Evolutionary conservation across 2,888 invertebrate species (phyloP).

Genomic region (Rhamnusium bicolor): DNA sequence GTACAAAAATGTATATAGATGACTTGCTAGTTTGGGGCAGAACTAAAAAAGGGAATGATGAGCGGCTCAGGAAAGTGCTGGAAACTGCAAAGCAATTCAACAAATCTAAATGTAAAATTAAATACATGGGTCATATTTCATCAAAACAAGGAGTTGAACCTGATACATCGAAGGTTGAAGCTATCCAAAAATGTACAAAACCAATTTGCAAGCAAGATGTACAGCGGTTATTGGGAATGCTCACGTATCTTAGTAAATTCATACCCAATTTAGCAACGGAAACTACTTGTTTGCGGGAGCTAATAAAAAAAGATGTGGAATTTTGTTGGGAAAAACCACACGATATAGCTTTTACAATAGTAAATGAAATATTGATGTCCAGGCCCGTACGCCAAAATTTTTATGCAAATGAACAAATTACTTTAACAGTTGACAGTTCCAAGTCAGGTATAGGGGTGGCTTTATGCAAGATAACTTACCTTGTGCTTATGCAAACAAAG

Average conservation of each 20-base stretch:
- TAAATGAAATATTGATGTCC: neutral
- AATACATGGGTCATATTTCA: slow-evolving; percentile 55
- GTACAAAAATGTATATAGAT: slow-evolving; percentile 53
- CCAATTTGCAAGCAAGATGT: too few species aligned
- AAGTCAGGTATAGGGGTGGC: neutral
- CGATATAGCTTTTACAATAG: too few species aligned
- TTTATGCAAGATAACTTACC: neutral
- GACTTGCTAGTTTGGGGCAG: slow-evolving; percentile 52
- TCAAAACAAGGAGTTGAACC: slow-evolving; percentile 39
- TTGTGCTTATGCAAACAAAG: neutral
- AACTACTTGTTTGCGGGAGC: too few species aligned
- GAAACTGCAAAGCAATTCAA: slow-evolving; percentile 48
- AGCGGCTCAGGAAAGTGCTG: slow-evolving; percentile 44
- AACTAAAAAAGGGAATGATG: slow-evolving; percentile 48
- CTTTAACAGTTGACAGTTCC: neutral
- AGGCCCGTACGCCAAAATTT: neutral
- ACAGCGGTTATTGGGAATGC: too few species aligned
- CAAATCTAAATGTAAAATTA: slow-evolving; percentile 51
- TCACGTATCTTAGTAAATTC: too few species aligned
- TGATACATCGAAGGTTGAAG: too few species aligned
- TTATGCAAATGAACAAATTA: slow-evolving; percentile 7
- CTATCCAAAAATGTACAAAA: too few species aligned
- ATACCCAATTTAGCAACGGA: too few species aligned
- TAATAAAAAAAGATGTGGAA: too few species aligned
- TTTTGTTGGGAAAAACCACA: too few species aligned